These are phyloP conservation scores for Leucosticte australis DNA, from an alignment of 2,113 vertebrate species.

Conservation along the genomic window DNA sequence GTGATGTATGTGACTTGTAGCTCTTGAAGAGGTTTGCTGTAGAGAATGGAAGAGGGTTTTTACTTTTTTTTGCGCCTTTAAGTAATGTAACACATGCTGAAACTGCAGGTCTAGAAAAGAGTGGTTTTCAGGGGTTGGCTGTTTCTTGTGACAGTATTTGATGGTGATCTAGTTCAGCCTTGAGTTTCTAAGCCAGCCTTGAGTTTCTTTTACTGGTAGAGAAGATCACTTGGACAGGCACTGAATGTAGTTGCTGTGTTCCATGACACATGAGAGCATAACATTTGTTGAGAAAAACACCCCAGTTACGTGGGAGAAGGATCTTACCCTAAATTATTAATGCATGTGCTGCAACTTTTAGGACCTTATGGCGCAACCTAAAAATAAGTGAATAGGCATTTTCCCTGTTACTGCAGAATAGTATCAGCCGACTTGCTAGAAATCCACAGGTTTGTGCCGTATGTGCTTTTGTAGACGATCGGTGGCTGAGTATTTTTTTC, in stretches of 20 bases:
- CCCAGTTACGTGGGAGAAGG: background rate
- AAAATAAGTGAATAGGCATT: background rate
- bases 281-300: background rate
- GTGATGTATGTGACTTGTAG: background rate
- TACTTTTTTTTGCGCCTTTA: background rate
- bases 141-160: background rate
- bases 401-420: background rate
- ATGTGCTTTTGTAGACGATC: accelerated
- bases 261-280: accelerated
- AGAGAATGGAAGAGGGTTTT: background rate
- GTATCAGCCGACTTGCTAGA: background rate
- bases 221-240: background rate
- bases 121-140: background rate
- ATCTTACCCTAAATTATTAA: background rate
- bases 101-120: background rate
- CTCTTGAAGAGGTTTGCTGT: background rate
- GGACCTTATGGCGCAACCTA: accelerated
- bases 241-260: background rate
- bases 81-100: background rate
- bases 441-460: background rate
- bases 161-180: background rate
- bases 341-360: background rate
- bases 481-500: background rate
- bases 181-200: background rate
- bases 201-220: background rate